Conservation (phyloP, 2,888 invertebrate species). For the Dryocosmus kuriphilus region DNA sequence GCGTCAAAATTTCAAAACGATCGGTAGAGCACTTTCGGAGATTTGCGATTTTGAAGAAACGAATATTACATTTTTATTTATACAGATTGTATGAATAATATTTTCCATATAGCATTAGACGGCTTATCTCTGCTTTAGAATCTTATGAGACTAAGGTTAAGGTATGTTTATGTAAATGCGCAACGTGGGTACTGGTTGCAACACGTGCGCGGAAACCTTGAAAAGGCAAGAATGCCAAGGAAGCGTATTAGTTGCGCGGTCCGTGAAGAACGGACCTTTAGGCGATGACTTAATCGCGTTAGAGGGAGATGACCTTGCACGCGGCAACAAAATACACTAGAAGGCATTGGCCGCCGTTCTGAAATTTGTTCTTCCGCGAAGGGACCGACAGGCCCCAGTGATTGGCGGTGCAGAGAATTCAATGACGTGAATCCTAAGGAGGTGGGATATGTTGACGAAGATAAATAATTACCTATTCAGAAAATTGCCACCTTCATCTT, state of each 20-base stretch:
- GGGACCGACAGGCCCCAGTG: not conserved
- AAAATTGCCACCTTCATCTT: too few species aligned
- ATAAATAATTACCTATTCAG: too few species aligned
- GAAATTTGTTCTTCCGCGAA: not conserved
- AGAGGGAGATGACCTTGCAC: slow-evolving; percentile 67
- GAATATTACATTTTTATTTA: too few species aligned
- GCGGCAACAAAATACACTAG: slow-evolving; percentile 59
- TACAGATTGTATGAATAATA: not conserved
- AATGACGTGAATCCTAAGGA: not conserved
- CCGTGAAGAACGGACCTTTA: slow-evolving; percentile 25
- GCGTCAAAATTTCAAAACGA: too few species aligned
- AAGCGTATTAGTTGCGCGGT: not conserved
- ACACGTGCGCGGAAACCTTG: slow-evolving; percentile 34
- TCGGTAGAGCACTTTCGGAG: too few species aligned
- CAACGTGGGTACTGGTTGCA: slow-evolving; percentile 9
- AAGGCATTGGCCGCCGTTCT: slow-evolving; percentile 65
- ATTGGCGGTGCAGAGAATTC: not conserved
- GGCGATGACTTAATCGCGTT: slow-evolving; percentile 63
- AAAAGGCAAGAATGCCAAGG: slow-evolving; percentile 4
- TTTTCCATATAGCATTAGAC: not conserved
- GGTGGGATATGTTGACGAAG: not conserved
- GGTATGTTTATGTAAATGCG: not conserved
- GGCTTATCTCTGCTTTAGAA: not conserved
- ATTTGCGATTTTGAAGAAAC: too few species aligned
- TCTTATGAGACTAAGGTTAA: not conserved